A percentile compares a stretch with the other conserved stretches of the same genome.
Evolutionary conservation across 2,113 vertebrate genomes (phyloP).

Genomic region (Tragulus kanchil): DNA sequence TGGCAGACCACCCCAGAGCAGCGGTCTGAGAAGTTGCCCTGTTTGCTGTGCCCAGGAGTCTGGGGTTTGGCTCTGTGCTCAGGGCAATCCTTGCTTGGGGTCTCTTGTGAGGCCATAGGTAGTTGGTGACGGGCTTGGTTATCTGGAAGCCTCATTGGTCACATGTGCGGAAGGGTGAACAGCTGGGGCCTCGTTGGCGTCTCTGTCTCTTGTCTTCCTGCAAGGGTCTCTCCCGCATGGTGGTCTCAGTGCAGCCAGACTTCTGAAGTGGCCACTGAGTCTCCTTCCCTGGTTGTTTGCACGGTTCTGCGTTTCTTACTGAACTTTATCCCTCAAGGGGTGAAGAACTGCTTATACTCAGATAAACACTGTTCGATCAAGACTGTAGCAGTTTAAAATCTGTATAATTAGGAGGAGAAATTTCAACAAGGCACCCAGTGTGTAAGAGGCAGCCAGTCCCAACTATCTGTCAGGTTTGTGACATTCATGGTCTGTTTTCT

Average conservation of each 20-base stretch:
- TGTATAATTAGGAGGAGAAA: not conserved
- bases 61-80: not conserved
- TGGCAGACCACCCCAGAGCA: not conserved
- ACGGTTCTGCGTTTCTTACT: not conserved
- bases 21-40: not conserved
- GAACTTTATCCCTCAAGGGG: too few species aligned
- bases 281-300: not conserved
- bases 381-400: not conserved
- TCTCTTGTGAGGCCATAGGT: not conserved
- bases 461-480: not conserved
- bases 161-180: not conserved
- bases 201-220: not conserved
- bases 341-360: not conserved
- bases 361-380: not conserved
- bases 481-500: not conserved
- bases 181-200: not conserved
- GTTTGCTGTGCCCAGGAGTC: not conserved
- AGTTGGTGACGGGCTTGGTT: not conserved
- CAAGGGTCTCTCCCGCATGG: not conserved
- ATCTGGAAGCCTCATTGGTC: not conserved
- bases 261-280: not conserved
- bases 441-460: not conserved
- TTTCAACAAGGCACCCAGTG: not conserved
- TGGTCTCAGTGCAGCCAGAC: not conserved
- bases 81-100: not conserved